Percentiles rank a stretch among this genome's conserved stretches.
phyloP scores from a whole-genome alignment of 2,888 invertebrate genomes.

The Drosophila neotestacea region DNA sequence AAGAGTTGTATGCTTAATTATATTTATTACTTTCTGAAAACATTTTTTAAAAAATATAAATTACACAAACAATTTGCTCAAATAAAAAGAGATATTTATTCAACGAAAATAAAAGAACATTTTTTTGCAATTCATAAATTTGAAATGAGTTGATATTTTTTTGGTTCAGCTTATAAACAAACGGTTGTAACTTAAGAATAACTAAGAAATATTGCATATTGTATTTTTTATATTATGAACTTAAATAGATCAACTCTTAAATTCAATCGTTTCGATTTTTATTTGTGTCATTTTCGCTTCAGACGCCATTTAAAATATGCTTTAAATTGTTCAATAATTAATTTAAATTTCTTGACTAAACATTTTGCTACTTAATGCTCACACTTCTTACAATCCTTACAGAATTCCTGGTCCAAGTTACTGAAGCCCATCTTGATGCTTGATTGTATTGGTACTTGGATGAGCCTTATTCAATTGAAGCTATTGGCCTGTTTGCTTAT shows the following conservation, averaged over 20 bases:
- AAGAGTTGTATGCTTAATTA: neutral
- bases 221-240: neutral
- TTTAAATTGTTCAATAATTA: neutral
- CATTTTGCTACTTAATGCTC: neutral
- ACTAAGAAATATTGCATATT: too few species aligned
- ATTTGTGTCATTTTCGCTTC: neutral
- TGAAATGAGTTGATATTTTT: too few species aligned
- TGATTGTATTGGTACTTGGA: slow-evolving; percentile 7
- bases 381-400: neutral
- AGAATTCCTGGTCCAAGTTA: slow-evolving; percentile 3
- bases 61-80: neutral
- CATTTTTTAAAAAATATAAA: neutral
- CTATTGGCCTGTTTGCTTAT: slow-evolving; percentile 52
- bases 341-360: neutral
- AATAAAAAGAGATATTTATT: neutral
- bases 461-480: slow-evolving; percentile 40
- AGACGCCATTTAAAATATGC: neutral
- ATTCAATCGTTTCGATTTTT: neutral
- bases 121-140: too few species aligned
- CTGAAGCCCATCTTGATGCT: neutral
- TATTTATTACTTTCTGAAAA: neutral
- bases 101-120: neutral
- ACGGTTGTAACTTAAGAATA: too few species aligned
- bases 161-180: too few species aligned
- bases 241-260: neutral